Conservation (phyloP, 2,888 invertebrate genomes). For the Cyclophora albipunctata region DNA sequence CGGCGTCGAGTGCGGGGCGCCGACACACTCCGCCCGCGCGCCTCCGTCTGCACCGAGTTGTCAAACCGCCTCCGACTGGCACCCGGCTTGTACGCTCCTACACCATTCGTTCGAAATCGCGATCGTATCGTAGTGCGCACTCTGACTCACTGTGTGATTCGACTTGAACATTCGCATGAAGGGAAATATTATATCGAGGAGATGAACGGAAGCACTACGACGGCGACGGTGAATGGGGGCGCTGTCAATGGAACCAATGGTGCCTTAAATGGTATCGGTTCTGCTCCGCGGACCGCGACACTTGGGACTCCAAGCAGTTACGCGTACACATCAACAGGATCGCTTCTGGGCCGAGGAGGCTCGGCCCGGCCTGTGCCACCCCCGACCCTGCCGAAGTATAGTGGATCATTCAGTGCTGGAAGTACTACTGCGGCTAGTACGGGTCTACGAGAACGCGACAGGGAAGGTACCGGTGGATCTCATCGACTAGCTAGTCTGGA, state of each 20-base stretch:
- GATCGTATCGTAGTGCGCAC: constrained; percentile 55
- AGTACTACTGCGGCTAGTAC: constrained; percentile 79
- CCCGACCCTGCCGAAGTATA: constrained; percentile 86
- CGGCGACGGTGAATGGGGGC: constrained; percentile 66
- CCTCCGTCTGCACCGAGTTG: constrained; percentile 61
- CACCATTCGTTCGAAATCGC: constrained; percentile 48
- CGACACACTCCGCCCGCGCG: constrained; percentile 56
- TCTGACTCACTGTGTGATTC: constrained; percentile 62
- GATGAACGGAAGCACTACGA: constrained; percentile 74
- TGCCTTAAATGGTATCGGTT: constrained; percentile 59
- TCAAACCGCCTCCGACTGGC: constrained; percentile 73
- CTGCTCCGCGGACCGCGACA: constrained; percentile 66
- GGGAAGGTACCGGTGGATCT: constrained; percentile 82
- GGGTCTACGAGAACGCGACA: constrained; percentile 77
- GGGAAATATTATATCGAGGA: constrained; percentile 47
- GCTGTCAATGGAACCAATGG: constrained; percentile 68
- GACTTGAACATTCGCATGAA: constrained; percentile 60
- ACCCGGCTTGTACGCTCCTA: constrained; percentile 67
- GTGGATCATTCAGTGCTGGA: constrained; percentile 84
- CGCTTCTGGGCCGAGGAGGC: constrained; percentile 75
- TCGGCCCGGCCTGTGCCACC: constrained; percentile 84
- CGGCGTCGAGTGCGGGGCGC: constrained; percentile 51
- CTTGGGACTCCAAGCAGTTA: constrained; percentile 77
- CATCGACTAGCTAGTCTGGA: constrained; percentile 88
- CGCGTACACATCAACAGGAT: constrained; percentile 78